A percentile compares a stretch with the other conserved stretches of the same genome.
phyloP scores from a whole-genome alignment of 2,113 vertebrate species.

The Ellobius talpinus region DNA sequence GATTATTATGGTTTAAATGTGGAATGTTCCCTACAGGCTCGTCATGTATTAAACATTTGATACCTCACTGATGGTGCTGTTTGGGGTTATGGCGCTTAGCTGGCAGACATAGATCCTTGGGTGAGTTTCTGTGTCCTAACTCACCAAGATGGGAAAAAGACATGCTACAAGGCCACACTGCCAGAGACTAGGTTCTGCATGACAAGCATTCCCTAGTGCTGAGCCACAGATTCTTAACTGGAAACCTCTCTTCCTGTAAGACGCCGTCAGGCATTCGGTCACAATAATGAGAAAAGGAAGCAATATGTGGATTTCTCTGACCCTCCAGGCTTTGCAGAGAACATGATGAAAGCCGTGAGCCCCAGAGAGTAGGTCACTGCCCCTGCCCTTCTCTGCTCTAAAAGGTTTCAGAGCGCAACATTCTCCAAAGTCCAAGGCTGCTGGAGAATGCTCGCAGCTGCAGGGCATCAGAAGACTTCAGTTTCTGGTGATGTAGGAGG shows the following conservation, averaged over 20 bases:
- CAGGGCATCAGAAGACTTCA: constrained; percentile 5
- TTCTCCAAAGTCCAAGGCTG: background rate
- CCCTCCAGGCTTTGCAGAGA: background rate
- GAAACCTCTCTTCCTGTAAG: background rate
- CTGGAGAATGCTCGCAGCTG: constrained; percentile 36
- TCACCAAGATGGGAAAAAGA: background rate
- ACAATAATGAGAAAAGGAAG: background rate
- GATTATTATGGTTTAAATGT: background rate
- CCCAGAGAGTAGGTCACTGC: background rate
- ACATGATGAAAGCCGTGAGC: background rate
- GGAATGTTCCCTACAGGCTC: background rate
- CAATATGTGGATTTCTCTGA: background rate
- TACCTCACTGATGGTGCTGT: background rate
- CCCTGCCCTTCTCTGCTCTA: background rate
- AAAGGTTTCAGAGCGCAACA: background rate
- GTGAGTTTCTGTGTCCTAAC: background rate
- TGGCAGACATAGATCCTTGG: background rate
- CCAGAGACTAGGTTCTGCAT: background rate
- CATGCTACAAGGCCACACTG: background rate
- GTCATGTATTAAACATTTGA: background rate
- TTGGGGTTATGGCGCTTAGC: background rate
- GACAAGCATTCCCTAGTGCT: background rate
- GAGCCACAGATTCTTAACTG: background rate
- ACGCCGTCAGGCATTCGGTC: background rate
- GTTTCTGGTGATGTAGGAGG: background rate